Conservation (phyloP, 2,888 invertebrate species). For the Tribolium freemani region DNA sequence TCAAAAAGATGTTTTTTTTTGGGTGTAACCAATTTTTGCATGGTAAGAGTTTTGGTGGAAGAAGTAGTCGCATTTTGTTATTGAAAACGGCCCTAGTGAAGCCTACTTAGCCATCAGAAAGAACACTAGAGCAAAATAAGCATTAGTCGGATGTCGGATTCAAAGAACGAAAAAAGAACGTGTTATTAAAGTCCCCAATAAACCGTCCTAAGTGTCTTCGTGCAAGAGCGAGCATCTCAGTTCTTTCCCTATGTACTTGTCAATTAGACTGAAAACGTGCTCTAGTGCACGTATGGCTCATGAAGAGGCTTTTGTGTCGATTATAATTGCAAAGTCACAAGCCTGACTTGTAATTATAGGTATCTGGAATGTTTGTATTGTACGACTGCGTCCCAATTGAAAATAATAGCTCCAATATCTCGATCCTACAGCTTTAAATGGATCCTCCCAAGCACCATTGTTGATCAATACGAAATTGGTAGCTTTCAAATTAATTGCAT, state of each 20-base stretch:
- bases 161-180: slow-evolving; percentile 35
- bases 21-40: background rate
- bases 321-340: slow-evolving; percentile 57
- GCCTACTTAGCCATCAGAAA: background rate
- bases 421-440: slow-evolving; percentile 30
- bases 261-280: slow-evolving; percentile 61
- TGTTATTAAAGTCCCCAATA: slow-evolving; percentile 42
- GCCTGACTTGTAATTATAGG: slow-evolving; percentile 54
- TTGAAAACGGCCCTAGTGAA: background rate
- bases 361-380: slow-evolving; percentile 53
- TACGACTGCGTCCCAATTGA: slow-evolving; percentile 41
- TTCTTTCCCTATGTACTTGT: slow-evolving; percentile 46
- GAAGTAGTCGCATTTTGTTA: background rate
- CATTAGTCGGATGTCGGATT: slow-evolving; percentile 26
- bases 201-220: slow-evolving; percentile 32
- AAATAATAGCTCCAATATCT: slow-evolving; percentile 42
- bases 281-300: slow-evolving; percentile 57
- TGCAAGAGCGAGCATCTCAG: slow-evolving; percentile 20
- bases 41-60: background rate
- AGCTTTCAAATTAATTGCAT: slow-evolving; percentile 40
- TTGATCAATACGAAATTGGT: slow-evolving; percentile 40
- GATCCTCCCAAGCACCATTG: slow-evolving; percentile 32
- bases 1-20: too few relatives aligned
- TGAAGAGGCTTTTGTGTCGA: slow-evolving; percentile 53
- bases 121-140: slow-evolving; percentile 20